Base-by-base conservation (phyloP, 2,113 vertebrate genomes). In the Anoura caudifer region DNA sequence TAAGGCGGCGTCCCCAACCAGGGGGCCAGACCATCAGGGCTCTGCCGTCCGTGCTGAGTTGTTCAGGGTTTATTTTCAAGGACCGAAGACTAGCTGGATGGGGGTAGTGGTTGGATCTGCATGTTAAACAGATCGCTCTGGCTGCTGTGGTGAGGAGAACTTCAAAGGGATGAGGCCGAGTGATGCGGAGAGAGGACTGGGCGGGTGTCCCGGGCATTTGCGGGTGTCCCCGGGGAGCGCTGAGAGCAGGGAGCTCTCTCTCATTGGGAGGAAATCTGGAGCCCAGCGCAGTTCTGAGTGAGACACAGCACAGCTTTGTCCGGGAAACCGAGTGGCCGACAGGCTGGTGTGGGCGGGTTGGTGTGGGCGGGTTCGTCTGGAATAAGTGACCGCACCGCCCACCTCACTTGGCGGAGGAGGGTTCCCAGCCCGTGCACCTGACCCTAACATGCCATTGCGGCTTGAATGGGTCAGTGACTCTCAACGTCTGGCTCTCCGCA, bases 181-280 rank as follows among this genome's bases (percentile, higher is more conserved):
- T 38, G 75, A 52, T 87, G 87, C 92, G 82, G 85, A 96, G 72
- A 86, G 28, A 81, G 87, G 84, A 91, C 87, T 91, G 65, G 90
- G 65, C 56, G 87, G 97, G 6, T 54, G 67, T 81, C 36, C 65
- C 56, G 90, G 72, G 92, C 92, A 81, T 90, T 38, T 84, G 15
- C 19, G 92, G 81, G 95, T 91, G 47, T 91, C 76, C 92, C 92
- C 61, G 63, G 90, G 88, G 88, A 50, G 38, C 31, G 14, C 1
- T 3, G 36, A 61, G 81, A 88, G 73, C 95, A 85, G 94, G 14
- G 86, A 91, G 77, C 56, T 95, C 85, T 79, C 91, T 50, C 77
- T 96, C 88, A 69, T 95, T 86, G 52, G 61, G 69, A 94, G 81
- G 43, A 63, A 95, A 73, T 50, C 19, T 67, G 2, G 17, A 81